A percentile compares a stretch with the other conserved stretches of the same genome.
Conservation (phyloP, 2,888 invertebrate species). For the Eristalis tenax region DNA sequence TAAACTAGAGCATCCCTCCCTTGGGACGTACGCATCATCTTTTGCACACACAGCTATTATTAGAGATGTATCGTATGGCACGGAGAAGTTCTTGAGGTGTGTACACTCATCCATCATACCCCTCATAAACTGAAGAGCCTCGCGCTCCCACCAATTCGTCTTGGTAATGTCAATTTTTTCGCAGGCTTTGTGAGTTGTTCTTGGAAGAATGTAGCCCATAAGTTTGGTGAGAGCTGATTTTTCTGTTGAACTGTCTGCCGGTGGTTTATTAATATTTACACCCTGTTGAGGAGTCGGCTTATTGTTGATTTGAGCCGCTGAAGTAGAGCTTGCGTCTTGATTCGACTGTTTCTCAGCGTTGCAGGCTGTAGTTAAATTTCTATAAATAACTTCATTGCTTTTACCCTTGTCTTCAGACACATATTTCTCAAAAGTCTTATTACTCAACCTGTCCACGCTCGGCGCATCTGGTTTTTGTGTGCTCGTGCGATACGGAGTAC, state of each 20-base stretch:
- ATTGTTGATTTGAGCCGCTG: neutral
- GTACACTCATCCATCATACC: conserved; percentile 99
- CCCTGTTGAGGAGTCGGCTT: neutral
- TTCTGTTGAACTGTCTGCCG: conserved; percentile 9
- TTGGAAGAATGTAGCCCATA: conserved; percentile 79
- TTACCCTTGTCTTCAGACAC: conserved; percentile 74
- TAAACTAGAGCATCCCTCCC: conserved; percentile 90
- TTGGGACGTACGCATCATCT: conserved; percentile 94
- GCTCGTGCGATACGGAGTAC: neutral
- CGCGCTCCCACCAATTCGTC: conserved; percentile 88
- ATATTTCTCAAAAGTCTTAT: conserved; percentile 69
- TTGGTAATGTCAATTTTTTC: conserved; percentile 83
- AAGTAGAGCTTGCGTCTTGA: neutral
- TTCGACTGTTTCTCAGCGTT: neutral
- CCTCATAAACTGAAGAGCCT: conserved; percentile 95
- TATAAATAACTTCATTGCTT: neutral
- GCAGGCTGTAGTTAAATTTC: neutral
- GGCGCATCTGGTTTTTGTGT: neutral
- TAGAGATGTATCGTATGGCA: conserved; percentile 92
- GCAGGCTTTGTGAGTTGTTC: conserved; percentile 63
- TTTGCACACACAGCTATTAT: conserved; percentile 95
- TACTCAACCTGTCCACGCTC: neutral
- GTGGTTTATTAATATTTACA: neutral
- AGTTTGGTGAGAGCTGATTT: conserved; percentile 78
- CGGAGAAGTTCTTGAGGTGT: conserved; percentile 95